Evolutionary conservation across 1,140 invertebrate species (phyloP).

Genomic region (Bombus balteatus): DNA sequence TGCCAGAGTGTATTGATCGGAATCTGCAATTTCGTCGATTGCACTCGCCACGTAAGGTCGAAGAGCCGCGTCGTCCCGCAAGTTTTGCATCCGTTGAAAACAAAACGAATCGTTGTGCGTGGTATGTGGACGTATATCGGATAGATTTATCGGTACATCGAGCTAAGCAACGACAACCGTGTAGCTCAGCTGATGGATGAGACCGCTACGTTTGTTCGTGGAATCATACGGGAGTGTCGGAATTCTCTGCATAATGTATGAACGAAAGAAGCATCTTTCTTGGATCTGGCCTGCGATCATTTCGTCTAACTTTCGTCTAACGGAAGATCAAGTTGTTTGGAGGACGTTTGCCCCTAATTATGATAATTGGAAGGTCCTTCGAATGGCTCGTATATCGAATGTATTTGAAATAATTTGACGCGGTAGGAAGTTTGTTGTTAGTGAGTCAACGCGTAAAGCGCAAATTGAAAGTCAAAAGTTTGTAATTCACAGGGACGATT

Average conservation of each 20-base stretch:
- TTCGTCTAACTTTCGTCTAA: conserved; percentile 14
- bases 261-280: background rate
- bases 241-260: conserved; percentile 47
- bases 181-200: conserved; percentile 29
- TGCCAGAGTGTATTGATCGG: conserved; percentile 15
- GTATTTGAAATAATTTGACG: background rate
- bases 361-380: conserved; percentile 24
- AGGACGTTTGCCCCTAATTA: conserved; percentile 28
- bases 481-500: background rate
- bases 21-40: conserved; percentile 54
- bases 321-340: conserved; percentile 4
- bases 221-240: conserved; percentile 28
- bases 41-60: conserved; percentile 37
- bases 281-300: conserved; percentile 9
- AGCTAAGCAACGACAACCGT: conserved; percentile 10
- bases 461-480: background rate
- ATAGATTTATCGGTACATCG: conserved; percentile 37
- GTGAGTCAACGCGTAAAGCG: no score
- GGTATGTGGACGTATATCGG: background rate
- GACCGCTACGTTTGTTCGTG: background rate
- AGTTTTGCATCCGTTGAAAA: conserved; percentile 35
- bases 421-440: no score
- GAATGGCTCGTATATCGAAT: background rate
- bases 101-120: conserved; percentile 20
- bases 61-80: conserved; percentile 43